These are phyloP conservation scores for Argynnis bischoffii DNA, from an alignment of 2,888 invertebrate genomes.

Conservation along the genomic window DNA sequence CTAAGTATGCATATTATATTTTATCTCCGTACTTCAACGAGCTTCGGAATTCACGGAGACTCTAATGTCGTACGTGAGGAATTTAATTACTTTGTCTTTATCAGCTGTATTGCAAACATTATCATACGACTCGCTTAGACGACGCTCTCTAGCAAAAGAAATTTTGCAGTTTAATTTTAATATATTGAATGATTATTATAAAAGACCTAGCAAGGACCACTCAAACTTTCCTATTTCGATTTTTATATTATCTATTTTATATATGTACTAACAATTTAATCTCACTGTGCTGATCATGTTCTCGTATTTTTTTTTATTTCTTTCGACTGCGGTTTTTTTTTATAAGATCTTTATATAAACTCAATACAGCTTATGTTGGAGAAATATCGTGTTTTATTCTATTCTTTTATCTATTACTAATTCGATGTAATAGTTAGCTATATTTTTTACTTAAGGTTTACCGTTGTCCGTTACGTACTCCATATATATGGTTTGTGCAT, in stretches of 20 bases:
- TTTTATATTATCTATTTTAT: conserved; percentile 55
- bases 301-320: conserved; percentile 51
- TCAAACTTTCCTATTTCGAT: conserved; percentile 86
- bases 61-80: conserved; percentile 39
- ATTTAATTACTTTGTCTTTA: conserved; percentile 38
- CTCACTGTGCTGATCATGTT: conserved; percentile 43
- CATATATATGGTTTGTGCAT: conserved; percentile 54
- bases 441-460: conserved; percentile 62
- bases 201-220: conserved; percentile 87
- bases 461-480: conserved; percentile 54
- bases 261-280: conserved; percentile 39
- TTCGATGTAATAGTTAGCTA: conserved; percentile 76
- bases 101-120: conserved; percentile 39
- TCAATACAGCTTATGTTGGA: conserved; percentile 65
- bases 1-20: conserved; percentile 52
- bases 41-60: conserved; percentile 56
- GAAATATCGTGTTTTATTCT: conserved; percentile 61
- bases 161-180: conserved; percentile 37
- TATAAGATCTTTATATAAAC: conserved; percentile 45
- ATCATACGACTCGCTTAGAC: conserved; percentile 37
- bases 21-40: conserved; percentile 50
- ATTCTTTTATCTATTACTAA: conserved; percentile 64
- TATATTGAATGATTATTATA: conserved; percentile 32
- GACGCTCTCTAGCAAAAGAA: conserved; percentile 41
- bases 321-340: conserved; percentile 36